Base-by-base conservation (phyloP, 37 sponge, comb jelly and placozoan species). In the Bolinopsis microptera region DNA sequence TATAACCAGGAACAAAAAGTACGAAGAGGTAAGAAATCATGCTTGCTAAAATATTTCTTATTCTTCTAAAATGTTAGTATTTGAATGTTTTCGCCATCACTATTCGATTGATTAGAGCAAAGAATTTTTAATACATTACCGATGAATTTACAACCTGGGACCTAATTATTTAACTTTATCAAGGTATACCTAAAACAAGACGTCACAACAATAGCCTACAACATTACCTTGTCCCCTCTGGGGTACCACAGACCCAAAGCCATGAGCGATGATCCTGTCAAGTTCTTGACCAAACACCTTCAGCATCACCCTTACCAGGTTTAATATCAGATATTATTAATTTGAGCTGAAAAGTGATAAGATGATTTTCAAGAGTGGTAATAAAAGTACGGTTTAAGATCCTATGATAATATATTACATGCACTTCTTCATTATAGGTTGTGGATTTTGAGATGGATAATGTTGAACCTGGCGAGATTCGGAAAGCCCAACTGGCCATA, bases 291-390 rank as follows among this genome's bases (percentile, higher is more conserved):
- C 1, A 39, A 27, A 86, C 90, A 86, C 30, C 41, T 86, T 2
- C 13, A 38, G 13, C 35, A 86, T 41, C n/a, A 21, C 26, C 90
- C 90, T 41, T 34, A 41, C 26, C 90, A 86, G 90, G 90, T 86
- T 24, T 28, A n/a, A n/a, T n/a, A 30, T 72, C 30, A 28, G 74
- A 48, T n/a, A n/a, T n/a, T n/a, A n/a, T n/a, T n/a, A n/a, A n/a
- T n/a, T n/a, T n/a, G n/a, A n/a, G n/a, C n/a, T n/a, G n/a, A n/a
- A n/a, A n/a, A n/a, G n/a, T n/a, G n/a, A n/a, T n/a, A n/a, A n/a
- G n/a, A n/a, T n/a, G n/a, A n/a, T n/a, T n/a, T n/a, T n/a, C n/a
- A n/a, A n/a, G n/a, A n/a, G n/a, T n/a, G n/a, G n/a, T n/a, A n/a
- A n/a, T n/a, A n/a, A n/a, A n/a, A n/a, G n/a, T n/a, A n/a, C n/a